Evolutionary conservation across 2,113 vertebrate species (phyloP), one percentile per base, ranked within the genome.

Genomic region (Dromaius novaehollandiae): DNA sequence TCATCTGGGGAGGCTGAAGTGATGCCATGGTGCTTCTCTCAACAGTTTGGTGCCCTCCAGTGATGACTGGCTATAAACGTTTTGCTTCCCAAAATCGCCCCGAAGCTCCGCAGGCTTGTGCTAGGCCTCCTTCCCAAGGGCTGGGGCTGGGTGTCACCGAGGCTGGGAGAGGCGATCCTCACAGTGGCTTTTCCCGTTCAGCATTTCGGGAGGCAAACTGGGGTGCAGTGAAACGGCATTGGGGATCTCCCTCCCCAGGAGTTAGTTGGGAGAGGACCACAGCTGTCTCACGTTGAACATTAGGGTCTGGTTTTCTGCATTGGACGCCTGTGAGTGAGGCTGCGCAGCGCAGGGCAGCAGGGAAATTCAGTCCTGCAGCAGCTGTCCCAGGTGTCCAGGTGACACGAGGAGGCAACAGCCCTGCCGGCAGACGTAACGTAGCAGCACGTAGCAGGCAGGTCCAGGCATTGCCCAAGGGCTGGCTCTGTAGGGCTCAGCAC

Each of bases 41-140:
- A 5, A 42, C 73, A 10, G 8, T 83, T 75, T 96, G 79, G 87
- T 95, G 93, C 82, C 87, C 93, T 91, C 89, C 91, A 80, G 91
- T 91, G 93, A 55, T 66, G 46, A 46, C 14, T 2, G 15, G 21
- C 24, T 42, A 44, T 78, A 85, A 55, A 14, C 19, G 20, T 63
- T 83, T 61, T 53, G 11, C 34, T 95, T 92, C 0, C 34, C 1
- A 86, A 34, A 36, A 17, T 42, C 5, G 2, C 63, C 7, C 5
- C 34, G 48, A 51, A 40, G 51, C 51, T 60, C 30, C 26, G 6
- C 0, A 0, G 18, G 26, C 74, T 61, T 38, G 25, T 36, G 20
- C 34, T 36, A 24, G n/a, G 19, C n/a, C n/a, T 36, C 22, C 22
- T 25, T 38, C 21, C 61, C 28, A 38, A 38, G 36, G 22, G 20